Conservation (phyloP, 2,113 vertebrate species). For the Plectropomus leopardus region DNA sequence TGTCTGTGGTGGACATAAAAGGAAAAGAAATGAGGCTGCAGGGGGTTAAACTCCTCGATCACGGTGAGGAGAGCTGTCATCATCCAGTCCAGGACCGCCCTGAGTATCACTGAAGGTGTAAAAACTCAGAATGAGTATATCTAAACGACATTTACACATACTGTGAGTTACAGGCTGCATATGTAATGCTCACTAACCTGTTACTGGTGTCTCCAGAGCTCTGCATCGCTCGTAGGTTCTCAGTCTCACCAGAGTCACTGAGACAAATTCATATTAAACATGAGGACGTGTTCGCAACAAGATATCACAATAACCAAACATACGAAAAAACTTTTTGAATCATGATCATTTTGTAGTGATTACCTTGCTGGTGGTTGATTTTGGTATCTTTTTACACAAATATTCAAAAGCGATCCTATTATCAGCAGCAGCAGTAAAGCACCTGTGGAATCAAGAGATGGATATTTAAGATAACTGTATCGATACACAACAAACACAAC, state of each 20-base stretch:
- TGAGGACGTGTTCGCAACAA: not conserved
- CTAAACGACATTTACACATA: not conserved
- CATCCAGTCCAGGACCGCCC: not conserved
- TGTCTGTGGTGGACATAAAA: too few relatives aligned
- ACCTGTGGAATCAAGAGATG: not conserved
- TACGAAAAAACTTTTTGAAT: not conserved
- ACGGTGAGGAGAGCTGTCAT: too few relatives aligned
- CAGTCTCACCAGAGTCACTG: not conserved
- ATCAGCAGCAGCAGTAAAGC: not conserved
- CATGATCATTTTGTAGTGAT: not conserved
- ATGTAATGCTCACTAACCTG: constrained; percentile 18
- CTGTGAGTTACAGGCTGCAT: not conserved
- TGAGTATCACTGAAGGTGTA: not conserved
- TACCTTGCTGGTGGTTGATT: not conserved
- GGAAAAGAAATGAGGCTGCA: too few relatives aligned
- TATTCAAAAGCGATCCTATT: too few relatives aligned
- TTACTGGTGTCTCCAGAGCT: not conserved
- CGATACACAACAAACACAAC: not conserved
- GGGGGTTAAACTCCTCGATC: not conserved
- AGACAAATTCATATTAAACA: constrained; percentile 7
- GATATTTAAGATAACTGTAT: not conserved
- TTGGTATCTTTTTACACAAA: rapidly evolving
- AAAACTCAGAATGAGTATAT: constrained; percentile 10
- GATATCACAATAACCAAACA: not conserved
- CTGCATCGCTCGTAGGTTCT: too few relatives aligned